Percentiles rank a stretch among this genome's conserved stretches.
phyloP scores from a whole-genome alignment of 2,888 invertebrate species.

The Drosophila koepferae region DNA sequence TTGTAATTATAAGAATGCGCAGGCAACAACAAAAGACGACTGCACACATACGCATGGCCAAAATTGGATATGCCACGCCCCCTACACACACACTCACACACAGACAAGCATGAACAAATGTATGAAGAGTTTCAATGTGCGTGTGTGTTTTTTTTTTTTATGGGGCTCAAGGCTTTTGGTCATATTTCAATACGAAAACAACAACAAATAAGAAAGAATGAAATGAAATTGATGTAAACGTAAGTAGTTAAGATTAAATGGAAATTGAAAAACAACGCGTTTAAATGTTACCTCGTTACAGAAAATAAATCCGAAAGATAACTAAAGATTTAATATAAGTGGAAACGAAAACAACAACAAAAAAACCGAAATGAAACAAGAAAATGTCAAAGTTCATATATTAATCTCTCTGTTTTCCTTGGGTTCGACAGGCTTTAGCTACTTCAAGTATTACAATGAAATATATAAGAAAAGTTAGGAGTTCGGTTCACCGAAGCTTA shows the following conservation, averaged over 20 bases:
- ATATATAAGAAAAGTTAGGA: background rate
- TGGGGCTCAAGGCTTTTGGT: slow-evolving; percentile 8
- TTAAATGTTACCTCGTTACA: slow-evolving; percentile 83
- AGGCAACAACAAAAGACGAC: slow-evolving; percentile 21
- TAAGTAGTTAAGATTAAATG: slow-evolving; percentile 52
- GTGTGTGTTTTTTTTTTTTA: background rate
- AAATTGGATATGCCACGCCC: slow-evolving; percentile 8
- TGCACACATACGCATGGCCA: slow-evolving; percentile 22
- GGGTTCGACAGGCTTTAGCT: slow-evolving; percentile 56
- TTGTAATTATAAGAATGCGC: slow-evolving; percentile 59
- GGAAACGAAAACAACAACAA: background rate
- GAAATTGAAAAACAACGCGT: slow-evolving; percentile 58
- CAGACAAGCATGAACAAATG: background rate
- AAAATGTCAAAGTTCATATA: slow-evolving; percentile 42
- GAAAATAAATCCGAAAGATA: slow-evolving; percentile 19
- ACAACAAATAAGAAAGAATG: background rate
- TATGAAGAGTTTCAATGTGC: slow-evolving; percentile 5
- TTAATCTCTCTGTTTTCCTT: slow-evolving; percentile 38
- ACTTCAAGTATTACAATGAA: slow-evolving; percentile 39
- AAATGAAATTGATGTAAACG: slow-evolving; percentile 14
- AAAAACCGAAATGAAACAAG: background rate
- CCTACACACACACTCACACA: slow-evolving; percentile 11
- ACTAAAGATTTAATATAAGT: slow-evolving; percentile 15
- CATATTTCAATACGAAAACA: slow-evolving; percentile 28
- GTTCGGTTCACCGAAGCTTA: slow-evolving; percentile 8